Evolutionary conservation across 92 coral and sea anemone genomes (phyloP).

Genomic region (Isaurus tuberculatus): DNA sequence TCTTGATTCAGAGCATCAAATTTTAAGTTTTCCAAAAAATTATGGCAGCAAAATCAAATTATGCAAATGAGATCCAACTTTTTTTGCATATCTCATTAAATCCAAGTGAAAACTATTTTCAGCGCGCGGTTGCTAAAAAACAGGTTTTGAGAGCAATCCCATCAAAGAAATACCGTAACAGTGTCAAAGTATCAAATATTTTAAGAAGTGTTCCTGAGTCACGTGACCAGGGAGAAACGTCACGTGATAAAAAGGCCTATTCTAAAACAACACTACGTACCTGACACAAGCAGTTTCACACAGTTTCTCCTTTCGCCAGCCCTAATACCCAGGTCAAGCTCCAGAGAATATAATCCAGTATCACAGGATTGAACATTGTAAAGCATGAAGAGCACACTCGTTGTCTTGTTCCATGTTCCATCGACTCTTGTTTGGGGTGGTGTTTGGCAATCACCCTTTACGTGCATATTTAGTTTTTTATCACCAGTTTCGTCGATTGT

Average conservation of each 20-base stretch:
- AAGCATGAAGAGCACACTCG: neutral
- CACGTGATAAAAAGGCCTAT: no score
- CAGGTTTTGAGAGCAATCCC: neutral
- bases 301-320: neutral
- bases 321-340: neutral
- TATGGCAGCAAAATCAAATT: no score
- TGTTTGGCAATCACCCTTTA: neutral
- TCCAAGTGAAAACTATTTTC: no score
- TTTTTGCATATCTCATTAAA: no score
- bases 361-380: neutral
- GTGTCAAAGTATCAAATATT: no score
- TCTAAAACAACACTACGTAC: neutral
- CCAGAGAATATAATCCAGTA: neutral
- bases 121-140: no score
- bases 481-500: neutral
- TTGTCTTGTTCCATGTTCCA: conserved; percentile 14
- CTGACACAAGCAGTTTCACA: neutral
- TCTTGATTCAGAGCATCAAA: no score
- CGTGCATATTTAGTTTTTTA: neutral
- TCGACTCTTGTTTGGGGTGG: conserved; percentile 4
- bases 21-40: no score
- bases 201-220: no score
- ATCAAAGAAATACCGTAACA: no score
- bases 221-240: neutral
- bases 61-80: no score